A percentile compares a stretch with the other conserved stretches of the same genome.
phyloP scores from a whole-genome alignment of 1,140 invertebrate genomes.

The Chionoecetes opilio region DNA sequence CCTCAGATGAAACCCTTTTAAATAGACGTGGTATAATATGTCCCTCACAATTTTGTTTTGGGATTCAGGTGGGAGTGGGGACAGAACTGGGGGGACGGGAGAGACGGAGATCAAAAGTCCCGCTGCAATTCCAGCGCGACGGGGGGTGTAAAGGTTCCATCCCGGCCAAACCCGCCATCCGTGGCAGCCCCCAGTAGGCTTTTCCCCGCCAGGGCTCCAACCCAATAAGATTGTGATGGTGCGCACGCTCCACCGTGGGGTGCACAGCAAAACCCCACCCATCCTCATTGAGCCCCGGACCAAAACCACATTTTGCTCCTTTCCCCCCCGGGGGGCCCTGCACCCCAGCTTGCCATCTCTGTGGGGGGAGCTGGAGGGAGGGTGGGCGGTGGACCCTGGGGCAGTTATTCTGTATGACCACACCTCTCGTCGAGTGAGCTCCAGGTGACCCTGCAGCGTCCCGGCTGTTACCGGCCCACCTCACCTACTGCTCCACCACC shows the following conservation, averaged over 20 bases:
- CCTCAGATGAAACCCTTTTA: no score
- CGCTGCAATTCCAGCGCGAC: slow-evolving; percentile 94
- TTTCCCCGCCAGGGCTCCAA: slow-evolving; percentile 87
- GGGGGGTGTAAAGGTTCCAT: slow-evolving; percentile 94
- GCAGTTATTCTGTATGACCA: slow-evolving; percentile 86
- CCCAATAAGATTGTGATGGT: slow-evolving; percentile 93
- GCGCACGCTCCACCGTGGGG: slow-evolving; percentile 92
- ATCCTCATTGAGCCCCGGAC: slow-evolving; percentile 95
- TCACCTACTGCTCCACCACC: slow-evolving; percentile 90
- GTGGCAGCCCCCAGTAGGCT: slow-evolving; percentile 89
- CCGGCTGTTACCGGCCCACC: slow-evolving; percentile 93
- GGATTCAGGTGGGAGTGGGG: slow-evolving; percentile 64
- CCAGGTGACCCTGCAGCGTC: slow-evolving; percentile 88
- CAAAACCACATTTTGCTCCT: slow-evolving; percentile 93
- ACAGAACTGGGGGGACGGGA: slow-evolving; percentile 71
- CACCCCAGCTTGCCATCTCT: slow-evolving; percentile 86
- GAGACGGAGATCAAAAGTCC: slow-evolving; percentile 70
- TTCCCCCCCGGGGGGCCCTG: slow-evolving; percentile 87
- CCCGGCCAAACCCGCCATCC: slow-evolving; percentile 88
- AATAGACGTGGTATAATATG: not conserved
- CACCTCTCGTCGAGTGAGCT: slow-evolving; percentile 87
- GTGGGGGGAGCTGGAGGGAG: slow-evolving; percentile 83
- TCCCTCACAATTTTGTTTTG: not conserved
- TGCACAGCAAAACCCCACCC: slow-evolving; percentile 90
- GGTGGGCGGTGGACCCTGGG: slow-evolving; percentile 69